These are phyloP conservation scores for Shinisaurus crocodilurus DNA, from an alignment of 2,113 vertebrate genomes.

Conservation along the genomic window DNA sequence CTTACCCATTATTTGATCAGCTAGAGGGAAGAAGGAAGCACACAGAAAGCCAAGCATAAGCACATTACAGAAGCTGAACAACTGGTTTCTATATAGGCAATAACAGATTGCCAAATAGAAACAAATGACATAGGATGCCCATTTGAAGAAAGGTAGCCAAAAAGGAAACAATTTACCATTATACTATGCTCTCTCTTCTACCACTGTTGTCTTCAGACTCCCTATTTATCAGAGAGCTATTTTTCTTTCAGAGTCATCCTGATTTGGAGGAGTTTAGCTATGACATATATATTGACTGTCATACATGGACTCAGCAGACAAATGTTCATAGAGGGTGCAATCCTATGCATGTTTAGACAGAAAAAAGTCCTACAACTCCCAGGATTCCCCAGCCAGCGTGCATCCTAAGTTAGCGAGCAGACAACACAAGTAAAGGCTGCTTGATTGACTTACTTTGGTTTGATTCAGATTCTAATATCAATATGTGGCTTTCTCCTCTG, in stretches of 20 bases:
- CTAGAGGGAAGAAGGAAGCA: neutral
- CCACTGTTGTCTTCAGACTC: neutral
- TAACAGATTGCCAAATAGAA: neutral
- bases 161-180: neutral
- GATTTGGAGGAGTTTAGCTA: conserved; percentile 12
- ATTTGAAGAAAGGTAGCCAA: neutral
- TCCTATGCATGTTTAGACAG: too few relatives aligned
- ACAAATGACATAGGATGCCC: neutral
- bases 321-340: conserved; percentile 27
- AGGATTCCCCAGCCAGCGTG: too few relatives aligned
- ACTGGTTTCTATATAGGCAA: neutral
- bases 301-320: conserved; percentile 26
- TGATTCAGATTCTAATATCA: conserved; percentile 67
- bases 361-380: too few relatives aligned
- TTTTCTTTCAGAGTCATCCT: conserved; percentile 6
- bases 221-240: neutral
- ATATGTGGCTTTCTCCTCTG: conserved; percentile 53
- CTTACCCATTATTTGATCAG: neutral
- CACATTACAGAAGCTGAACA: neutral
- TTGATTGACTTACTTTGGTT: conserved; percentile 58
- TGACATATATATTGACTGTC: conserved; percentile 7
- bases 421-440: conserved; percentile 50
- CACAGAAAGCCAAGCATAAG: neutral
- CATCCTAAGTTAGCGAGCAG: conserved; percentile 49
- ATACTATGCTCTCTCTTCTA: neutral